Evolutionary conservation across 2,113 vertebrate species (phyloP).

Genomic region (Mandrillus leucophaeus): DNA sequence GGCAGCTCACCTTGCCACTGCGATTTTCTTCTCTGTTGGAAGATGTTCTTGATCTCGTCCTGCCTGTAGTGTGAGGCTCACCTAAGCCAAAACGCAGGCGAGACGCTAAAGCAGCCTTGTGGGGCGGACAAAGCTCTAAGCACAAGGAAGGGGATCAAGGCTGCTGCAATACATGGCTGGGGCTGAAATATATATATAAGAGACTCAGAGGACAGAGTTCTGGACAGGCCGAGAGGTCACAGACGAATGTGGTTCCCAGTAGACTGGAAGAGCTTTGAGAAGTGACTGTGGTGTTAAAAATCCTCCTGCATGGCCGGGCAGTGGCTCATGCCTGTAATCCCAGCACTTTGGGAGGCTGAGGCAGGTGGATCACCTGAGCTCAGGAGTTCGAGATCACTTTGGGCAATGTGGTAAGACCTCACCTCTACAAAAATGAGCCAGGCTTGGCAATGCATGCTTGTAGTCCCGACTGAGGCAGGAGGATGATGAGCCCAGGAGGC

Average conservation of each 20-base stretch:
- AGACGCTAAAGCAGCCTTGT: rapidly evolving
- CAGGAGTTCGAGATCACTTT: neutral
- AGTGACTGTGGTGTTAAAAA: rapidly evolving
- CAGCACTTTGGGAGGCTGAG: neutral
- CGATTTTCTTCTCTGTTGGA: rapidly evolving
- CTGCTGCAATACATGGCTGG: rapidly evolving
- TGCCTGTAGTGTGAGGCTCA: neutral
- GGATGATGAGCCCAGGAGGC: no score
- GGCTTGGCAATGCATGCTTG: no score
- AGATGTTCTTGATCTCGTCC: rapidly evolving
- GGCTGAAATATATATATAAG: neutral
- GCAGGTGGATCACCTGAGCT: neutral
- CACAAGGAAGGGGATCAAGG: rapidly evolving
- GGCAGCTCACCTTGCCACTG: neutral
- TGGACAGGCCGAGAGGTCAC: neutral
- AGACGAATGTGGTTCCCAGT: neutral
- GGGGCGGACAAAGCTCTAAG: neutral
- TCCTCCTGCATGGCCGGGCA: neutral
- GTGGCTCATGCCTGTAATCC: neutral
- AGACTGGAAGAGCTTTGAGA: neutral
- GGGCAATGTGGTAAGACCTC: no score
- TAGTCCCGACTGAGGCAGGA: no score
- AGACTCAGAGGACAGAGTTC: neutral
- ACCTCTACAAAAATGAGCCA: no score
- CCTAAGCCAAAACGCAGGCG: neutral